A percentile compares a stretch with the other conserved stretches of the same genome.
Evolutionary conservation across 2,113 vertebrate species (phyloP).

Genomic region (Notothenia rossii): DNA sequence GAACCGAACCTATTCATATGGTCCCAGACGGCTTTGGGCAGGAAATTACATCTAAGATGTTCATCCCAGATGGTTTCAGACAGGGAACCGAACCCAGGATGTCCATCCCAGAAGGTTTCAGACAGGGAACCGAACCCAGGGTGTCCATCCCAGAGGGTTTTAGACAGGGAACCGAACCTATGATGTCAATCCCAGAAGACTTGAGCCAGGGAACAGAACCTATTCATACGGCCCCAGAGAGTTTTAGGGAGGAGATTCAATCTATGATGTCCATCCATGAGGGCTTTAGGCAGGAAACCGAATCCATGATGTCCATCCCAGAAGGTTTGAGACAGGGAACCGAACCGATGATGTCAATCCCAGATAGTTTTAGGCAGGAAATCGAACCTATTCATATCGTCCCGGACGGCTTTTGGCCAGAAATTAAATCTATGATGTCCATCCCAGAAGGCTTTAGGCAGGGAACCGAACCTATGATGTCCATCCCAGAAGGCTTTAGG

Average conservation of each 20-base stretch:
- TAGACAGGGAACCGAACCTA: slow-evolving; percentile 42
- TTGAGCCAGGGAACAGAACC: slow-evolving; percentile 52
- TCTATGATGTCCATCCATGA: background rate
- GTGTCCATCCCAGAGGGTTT: slow-evolving; percentile 2
- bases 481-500: slow-evolving; percentile 8
- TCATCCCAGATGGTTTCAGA: slow-evolving; percentile 27
- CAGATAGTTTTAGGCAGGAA: slow-evolving; percentile 29
- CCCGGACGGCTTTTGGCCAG: too few species aligned
- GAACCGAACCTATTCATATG: background rate
- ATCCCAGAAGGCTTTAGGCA: slow-evolving; percentile 35
- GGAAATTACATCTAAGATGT: slow-evolving; percentile 9
- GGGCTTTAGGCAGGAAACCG: slow-evolving; percentile 58
- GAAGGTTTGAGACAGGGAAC: slow-evolving; percentile 18
- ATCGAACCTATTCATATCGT: background rate
- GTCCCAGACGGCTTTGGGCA: slow-evolving; percentile 36
- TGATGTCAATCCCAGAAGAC: fast-evolving
- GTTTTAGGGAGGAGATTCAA: slow-evolving; percentile 72
- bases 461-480: slow-evolving; percentile 19
- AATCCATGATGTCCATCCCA: background rate
- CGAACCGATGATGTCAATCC: background rate
- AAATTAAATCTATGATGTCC: fast-evolving
- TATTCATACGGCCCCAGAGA: background rate
- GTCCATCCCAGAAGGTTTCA: slow-evolving; percentile 27
- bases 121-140: slow-evolving; percentile 54
- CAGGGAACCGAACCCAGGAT: slow-evolving; percentile 16